These are phyloP conservation scores for Gonatopus flavifemur DNA, from an alignment of 1,140 invertebrate genomes.

Conservation along the genomic window DNA sequence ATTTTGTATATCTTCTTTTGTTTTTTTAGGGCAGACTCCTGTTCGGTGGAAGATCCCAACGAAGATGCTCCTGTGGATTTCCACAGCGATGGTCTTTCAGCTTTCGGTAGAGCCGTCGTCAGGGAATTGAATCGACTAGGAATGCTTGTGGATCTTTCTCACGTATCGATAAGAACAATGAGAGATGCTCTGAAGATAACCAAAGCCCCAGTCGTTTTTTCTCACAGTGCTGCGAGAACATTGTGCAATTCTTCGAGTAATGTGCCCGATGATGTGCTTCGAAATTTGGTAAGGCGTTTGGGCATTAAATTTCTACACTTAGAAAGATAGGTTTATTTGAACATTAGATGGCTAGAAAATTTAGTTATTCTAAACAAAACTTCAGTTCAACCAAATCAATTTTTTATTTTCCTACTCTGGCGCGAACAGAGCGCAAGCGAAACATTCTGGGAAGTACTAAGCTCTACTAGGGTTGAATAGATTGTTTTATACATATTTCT, in stretches of 20 bases:
- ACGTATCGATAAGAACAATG: constrained; percentile 85
- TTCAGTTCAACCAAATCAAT: no score
- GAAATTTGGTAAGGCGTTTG: constrained; percentile 71
- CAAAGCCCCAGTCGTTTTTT: constrained; percentile 89
- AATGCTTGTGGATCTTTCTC: constrained; percentile 93
- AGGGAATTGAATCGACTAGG: constrained; percentile 85
- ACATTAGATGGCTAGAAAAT: no score
- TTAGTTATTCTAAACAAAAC: no score
- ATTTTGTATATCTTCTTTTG: background rate
- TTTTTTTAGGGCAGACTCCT: constrained; percentile 59
- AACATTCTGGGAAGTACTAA: no score
- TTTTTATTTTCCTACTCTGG: no score
- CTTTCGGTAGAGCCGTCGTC: constrained; percentile 76
- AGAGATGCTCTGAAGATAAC: constrained; percentile 79
- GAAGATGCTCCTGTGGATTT: constrained; percentile 55
- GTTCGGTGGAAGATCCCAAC: constrained; percentile 56
- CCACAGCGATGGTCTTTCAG: constrained; percentile 68
- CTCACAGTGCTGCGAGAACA: constrained; percentile 83
- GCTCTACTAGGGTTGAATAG: no score
- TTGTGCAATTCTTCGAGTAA: constrained; percentile 87
- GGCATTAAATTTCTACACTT: no score
- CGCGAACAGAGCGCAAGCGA: no score
- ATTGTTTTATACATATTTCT: no score
- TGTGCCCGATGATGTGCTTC: constrained; percentile 83
- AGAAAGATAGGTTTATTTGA: no score